phyloP scores from a whole-genome alignment of 2,797 vertebrate genomes.

The Hypotaenidia philippensis region DNA sequence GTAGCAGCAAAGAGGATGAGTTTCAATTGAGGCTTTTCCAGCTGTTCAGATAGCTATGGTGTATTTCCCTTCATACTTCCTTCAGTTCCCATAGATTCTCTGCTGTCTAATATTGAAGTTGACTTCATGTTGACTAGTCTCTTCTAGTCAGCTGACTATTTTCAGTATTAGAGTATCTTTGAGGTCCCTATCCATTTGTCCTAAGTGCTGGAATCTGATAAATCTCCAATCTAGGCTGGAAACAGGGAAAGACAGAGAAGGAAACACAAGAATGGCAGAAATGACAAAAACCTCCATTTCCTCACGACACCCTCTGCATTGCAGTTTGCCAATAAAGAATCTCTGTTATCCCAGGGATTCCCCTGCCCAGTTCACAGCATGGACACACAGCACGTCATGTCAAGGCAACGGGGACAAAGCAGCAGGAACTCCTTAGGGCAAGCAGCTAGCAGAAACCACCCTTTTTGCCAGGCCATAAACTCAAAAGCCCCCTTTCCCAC shows the following conservation, averaged over 20 bases:
- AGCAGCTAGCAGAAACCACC: neutral
- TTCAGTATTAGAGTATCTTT: neutral
- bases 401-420: neutral
- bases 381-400: neutral
- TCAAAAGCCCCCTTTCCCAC: neutral
- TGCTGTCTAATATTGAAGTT: neutral
- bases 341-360: neutral
- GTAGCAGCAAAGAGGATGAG: neutral
- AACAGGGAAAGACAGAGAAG: neutral
- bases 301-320: rapidly evolving
- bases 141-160: neutral
- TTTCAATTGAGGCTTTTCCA: neutral
- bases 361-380: neutral
- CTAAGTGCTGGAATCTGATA: neutral
- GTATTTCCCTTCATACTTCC: neutral
- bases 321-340: neutral
- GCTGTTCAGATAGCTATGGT: neutral
- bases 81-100: neutral
- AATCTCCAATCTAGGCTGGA: neutral
- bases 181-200: neutral
- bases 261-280: neutral
- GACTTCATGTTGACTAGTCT: neutral
- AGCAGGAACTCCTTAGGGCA: neutral
- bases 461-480: neutral
- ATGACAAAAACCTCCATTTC: neutral